These are phyloP conservation scores for Istiophorus platypterus DNA, from an alignment of 2,113 vertebrate genomes.

Conservation along the genomic window DNA sequence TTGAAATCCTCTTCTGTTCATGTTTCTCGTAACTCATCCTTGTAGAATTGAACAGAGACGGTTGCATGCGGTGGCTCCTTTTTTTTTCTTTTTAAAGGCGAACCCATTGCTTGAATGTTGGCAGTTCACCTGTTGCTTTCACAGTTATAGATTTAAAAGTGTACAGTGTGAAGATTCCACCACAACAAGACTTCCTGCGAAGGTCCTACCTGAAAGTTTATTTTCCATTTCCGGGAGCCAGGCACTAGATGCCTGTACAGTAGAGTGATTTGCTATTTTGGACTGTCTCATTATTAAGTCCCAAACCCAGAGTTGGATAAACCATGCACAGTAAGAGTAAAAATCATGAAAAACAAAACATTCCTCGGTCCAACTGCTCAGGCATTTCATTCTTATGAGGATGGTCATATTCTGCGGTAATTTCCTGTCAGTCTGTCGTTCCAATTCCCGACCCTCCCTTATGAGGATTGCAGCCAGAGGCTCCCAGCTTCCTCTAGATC, in stretches of 20 bases:
- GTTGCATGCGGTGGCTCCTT: background rate
- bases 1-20: slow-evolving; percentile 35
- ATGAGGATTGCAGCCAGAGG: slow-evolving; percentile 70
- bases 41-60: background rate
- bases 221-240: background rate
- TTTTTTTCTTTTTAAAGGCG: background rate
- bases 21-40: slow-evolving; percentile 7
- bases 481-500: slow-evolving; percentile 69
- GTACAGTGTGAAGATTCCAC: background rate
- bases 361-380: slow-evolving; percentile 15
- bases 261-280: background rate
- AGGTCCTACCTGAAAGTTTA: background rate
- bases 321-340: background rate
- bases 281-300: background rate
- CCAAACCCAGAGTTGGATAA: background rate
- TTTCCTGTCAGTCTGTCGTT: slow-evolving; percentile 72
- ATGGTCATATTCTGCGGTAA: slow-evolving; percentile 70
- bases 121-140: background rate
- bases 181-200: no score
- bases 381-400: slow-evolving; percentile 38
- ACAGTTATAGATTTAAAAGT: background rate
- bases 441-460: slow-evolving; percentile 75
- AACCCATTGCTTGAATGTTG: background rate
- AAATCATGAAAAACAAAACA: background rate
- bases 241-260: background rate